These are phyloP conservation scores for Eupleurogrammus muticus DNA, from an alignment of 2,797 vertebrate genomes.

Conservation along the genomic window DNA sequence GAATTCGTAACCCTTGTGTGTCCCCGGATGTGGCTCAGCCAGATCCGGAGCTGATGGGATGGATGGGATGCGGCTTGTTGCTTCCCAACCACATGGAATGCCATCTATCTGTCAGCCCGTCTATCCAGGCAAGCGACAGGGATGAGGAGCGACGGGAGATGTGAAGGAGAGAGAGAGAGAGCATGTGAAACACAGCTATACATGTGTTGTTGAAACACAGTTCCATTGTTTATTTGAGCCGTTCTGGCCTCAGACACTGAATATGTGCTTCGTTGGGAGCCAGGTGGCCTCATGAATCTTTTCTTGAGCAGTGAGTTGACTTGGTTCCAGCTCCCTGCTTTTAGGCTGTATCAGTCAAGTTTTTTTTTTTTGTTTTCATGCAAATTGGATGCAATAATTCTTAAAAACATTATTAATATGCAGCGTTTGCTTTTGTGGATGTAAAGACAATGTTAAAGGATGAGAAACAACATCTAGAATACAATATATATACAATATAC, in stretches of 20 bases:
- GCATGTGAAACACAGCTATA: slow-evolving; percentile 9
- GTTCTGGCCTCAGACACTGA: not conserved
- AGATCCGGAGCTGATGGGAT: slow-evolving; percentile 55
- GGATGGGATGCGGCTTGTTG: slow-evolving; percentile 68
- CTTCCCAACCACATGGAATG: slow-evolving; percentile 68
- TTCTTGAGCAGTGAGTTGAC: not conserved
- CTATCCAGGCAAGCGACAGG: slow-evolving; percentile 21
- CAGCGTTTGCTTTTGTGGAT: too few relatives aligned
- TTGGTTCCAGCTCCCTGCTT: not conserved
- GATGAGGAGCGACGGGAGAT: slow-evolving; percentile 23
- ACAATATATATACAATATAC: slow-evolving; percentile 29
- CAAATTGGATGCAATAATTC: too few relatives aligned
- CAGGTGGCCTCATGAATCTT: not conserved
- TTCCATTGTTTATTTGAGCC: not conserved
- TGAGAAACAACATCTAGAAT: slow-evolving; percentile 44
- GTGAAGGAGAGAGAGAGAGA: slow-evolving; percentile 6
- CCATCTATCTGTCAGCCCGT: slow-evolving; percentile 58
- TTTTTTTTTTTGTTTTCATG: not conserved
- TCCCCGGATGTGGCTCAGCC: slow-evolving; percentile 40
- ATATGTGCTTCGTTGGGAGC: not conserved
- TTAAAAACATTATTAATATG: too few relatives aligned
- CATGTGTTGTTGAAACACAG: not conserved
- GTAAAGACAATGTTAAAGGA: too few relatives aligned
- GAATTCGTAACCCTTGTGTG: slow-evolving; percentile 49
- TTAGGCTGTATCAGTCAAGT: not conserved